Base-by-base conservation (phyloP, 1,140 invertebrate genomes). In the Hormaphis cornu region DNA sequence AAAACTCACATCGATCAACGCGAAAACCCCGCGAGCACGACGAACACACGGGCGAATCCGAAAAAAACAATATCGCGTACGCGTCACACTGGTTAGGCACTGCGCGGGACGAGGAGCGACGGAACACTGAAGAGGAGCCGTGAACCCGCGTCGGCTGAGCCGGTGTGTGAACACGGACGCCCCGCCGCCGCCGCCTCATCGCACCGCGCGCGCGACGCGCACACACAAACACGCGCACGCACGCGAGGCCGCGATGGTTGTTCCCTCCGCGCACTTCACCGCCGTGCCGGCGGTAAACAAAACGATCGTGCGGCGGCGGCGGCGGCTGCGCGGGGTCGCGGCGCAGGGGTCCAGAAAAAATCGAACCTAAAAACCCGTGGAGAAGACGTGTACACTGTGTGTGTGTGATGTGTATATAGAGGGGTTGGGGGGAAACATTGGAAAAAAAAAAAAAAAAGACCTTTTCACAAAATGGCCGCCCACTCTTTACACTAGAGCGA, bases 391-490 rank as follows among this genome's bases (percentile, higher is more conserved):
- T 66, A 50, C 61, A 50, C 46, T 44, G 28, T 50, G 44, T 14
- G 44, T 33, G 40, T 46, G 44, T 63, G 59, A n/a, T 63, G 44
- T 35, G 44, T 35, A 16, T 50, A 50, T 20, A 35, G 54, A 16
- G 35, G 63, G 61, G 26, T 10, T 30, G 59, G 30, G 66, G 70
- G n/a, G n/a, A n/a, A 52, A 70, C 58, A 66, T 71, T 70, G 72
- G n/a, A n/a, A n/a, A n/a, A n/a, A n/a, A n/a, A n/a, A n/a, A n/a
- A n/a, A 73, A 73, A 73, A 71, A 70, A 72, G 72, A 73, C 70
- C 71, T 69, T 66, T 66, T 54, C 63, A 58, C 70, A 72, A 73
- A 70, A 73, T 72, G 71, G 71, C 69, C 69, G 72, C 69, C 71
- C 72, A 70, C 70, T 69, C 61, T 71, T 61, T 69, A 37, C 69